phyloP scores from a whole-genome alignment of 2,113 vertebrate species.

The Nanorana parkeri region DNA sequence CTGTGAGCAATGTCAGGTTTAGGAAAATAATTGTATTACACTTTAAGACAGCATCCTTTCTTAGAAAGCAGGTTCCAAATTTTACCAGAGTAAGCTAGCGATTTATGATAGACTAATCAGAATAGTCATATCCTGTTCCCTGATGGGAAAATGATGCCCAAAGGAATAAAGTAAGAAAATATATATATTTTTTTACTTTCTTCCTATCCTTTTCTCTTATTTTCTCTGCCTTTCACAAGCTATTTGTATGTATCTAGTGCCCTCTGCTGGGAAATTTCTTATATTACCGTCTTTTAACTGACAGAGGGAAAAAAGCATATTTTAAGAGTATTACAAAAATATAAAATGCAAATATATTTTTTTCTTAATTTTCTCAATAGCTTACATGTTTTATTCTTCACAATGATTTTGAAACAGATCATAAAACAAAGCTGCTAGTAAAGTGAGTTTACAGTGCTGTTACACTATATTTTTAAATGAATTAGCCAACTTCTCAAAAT shows the following conservation, averaged over 20 bases:
- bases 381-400: too few species aligned
- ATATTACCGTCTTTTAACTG: background rate
- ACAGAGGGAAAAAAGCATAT: background rate
- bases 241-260: conserved; percentile 28
- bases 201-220: too few species aligned
- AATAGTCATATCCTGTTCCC: conserved; percentile 35
- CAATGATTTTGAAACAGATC: too few species aligned
- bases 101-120: conserved; percentile 27
- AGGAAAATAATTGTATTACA: background rate
- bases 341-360: too few species aligned
- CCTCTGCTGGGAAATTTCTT: conserved; percentile 27
- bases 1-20: background rate
- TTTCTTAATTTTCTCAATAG: too few species aligned
- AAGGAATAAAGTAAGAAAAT: conserved; percentile 5
- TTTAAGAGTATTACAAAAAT: background rate
- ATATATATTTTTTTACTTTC: background rate
- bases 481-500: too few species aligned
- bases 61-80: conserved; percentile 9
- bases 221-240: background rate
- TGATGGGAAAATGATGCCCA: conserved; percentile 28
- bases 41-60: conserved; percentile 2
- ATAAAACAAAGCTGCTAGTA: too few species aligned
- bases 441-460: too few species aligned
- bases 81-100: background rate
- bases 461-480: too few species aligned